Evolutionary conservation across 2,797 vertebrate genomes (phyloP).

Genomic region (Sylvilagus floridanus): DNA sequence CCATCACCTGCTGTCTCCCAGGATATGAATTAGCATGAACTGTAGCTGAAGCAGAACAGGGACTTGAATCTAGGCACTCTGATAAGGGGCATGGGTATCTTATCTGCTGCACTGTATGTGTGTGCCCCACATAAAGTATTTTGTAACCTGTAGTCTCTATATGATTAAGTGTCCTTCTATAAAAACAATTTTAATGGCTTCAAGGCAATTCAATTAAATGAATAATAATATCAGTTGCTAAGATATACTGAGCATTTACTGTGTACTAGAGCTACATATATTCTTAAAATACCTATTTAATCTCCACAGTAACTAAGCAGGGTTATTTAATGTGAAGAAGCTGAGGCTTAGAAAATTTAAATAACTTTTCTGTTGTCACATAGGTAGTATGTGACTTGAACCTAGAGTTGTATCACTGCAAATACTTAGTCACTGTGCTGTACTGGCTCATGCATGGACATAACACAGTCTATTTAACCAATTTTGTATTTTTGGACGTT

Average conservation of each 20-base stretch:
- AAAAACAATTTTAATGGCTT: conserved; percentile 37
- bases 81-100: too few species aligned
- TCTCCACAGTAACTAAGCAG: neutral
- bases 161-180: conserved; percentile 11
- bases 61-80: too few species aligned
- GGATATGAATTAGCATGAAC: too few species aligned
- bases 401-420: neutral
- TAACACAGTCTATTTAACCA: neutral
- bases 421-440: neutral
- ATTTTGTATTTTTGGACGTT: neutral
- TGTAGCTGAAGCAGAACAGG: too few species aligned
- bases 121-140: neutral
- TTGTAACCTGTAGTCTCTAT: neutral
- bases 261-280: neutral
- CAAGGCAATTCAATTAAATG: conserved; percentile 42
- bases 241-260: neutral
- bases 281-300: conserved; percentile 36
- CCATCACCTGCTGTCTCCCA: too few species aligned
- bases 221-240: conserved; percentile 33
- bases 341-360: conserved; percentile 41
- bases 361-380: conserved; percentile 12
- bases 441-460: neutral
- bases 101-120: too few species aligned
- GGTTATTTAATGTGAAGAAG: conserved; percentile 46
- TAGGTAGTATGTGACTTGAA: conserved; percentile 18